Conservation (phyloP, 2,113 vertebrate species). For the Archocentrus centrarchus region DNA sequence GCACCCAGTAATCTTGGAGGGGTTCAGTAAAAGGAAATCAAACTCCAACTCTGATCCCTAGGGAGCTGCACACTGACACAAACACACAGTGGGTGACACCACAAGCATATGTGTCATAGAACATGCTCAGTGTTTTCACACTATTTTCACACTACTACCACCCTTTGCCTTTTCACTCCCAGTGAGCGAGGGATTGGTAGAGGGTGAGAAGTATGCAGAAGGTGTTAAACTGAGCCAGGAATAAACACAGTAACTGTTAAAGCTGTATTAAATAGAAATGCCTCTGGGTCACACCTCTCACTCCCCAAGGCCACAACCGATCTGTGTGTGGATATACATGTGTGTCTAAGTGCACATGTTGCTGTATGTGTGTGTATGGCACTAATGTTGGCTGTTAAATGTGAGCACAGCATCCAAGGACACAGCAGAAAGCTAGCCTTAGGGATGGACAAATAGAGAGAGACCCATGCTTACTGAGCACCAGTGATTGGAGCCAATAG, state of each 20-base stretch:
- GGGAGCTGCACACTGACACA: slow-evolving; percentile 7
- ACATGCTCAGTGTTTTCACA: slow-evolving; percentile 41
- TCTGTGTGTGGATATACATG: slow-evolving; percentile 10
- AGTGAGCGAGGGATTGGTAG: slow-evolving; percentile 3
- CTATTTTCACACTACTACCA: slow-evolving; percentile 41
- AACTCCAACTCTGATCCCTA: background rate
- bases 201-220: slow-evolving; percentile 22
- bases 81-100: background rate
- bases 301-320: slow-evolving; percentile 32
- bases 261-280: slow-evolving; percentile 54
- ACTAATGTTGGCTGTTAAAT: slow-evolving; percentile 25
- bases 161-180: slow-evolving; percentile 18
- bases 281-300: slow-evolving; percentile 43
- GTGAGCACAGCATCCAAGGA: slow-evolving; percentile 61
- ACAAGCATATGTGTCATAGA: slow-evolving; percentile 30
- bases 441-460: slow-evolving; percentile 40
- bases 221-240: slow-evolving; percentile 63
- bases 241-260: slow-evolving; percentile 63
- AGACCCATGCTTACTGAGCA: slow-evolving; percentile 31
- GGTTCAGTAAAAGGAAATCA: slow-evolving; percentile 1
- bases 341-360: background rate
- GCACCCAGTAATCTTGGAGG: slow-evolving; percentile 23
- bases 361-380: background rate
- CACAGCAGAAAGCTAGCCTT: slow-evolving; percentile 49
- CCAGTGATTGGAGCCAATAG: slow-evolving; percentile 43